Evolutionary conservation across 1,140 invertebrate genomes (phyloP), one percentile per base, ranked within the genome.

Genomic region (Penaeus japonicus): DNA sequence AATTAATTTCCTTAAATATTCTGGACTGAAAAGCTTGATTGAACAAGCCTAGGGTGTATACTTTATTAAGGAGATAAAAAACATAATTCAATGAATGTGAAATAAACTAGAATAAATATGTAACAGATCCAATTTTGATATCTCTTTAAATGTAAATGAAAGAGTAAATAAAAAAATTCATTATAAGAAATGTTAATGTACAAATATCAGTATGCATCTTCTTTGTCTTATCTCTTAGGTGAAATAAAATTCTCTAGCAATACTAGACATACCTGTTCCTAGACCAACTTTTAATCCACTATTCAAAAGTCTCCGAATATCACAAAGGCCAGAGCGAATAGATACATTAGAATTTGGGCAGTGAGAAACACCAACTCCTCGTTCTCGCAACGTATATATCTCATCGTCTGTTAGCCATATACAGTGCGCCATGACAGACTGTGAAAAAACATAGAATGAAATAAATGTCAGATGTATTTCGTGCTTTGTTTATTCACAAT

Each of bases 301-400:
- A 27, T 95, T 91, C 57, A 95, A 92, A 4, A 97, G 91, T 85
- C 94, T 94, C 85, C 94, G 93, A 0, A 97, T 94, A 91, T 97
- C 95, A 91, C 97, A 97, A 0, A 97, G 91, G 0, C 97, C 97
- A 86, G 97, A 98, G 91, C 94, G 94, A n/a, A 98, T 93, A 91
- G 94, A 94, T 12, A 95, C 95, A 92, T 98, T 98, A 12, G 97
- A 98, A 65, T 95, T 95, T 0, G 97, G 96, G 92, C 97, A 98
- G 92, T 98, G 97, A 4, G 96, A 94, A 17, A 98, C 92, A 2
- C 96, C 94, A 20, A 95, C 94, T 5, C 94, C 94, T 77, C 93
- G 93, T 30, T 93, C 85, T 47, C 93, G 93, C n/a, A 98, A 91
- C 18, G 96, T 86, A n/a, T 93, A 89, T 15, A 97, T 93, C 92